Conservation (phyloP, 2,888 invertebrate species). For the Apamea sordens region DNA sequence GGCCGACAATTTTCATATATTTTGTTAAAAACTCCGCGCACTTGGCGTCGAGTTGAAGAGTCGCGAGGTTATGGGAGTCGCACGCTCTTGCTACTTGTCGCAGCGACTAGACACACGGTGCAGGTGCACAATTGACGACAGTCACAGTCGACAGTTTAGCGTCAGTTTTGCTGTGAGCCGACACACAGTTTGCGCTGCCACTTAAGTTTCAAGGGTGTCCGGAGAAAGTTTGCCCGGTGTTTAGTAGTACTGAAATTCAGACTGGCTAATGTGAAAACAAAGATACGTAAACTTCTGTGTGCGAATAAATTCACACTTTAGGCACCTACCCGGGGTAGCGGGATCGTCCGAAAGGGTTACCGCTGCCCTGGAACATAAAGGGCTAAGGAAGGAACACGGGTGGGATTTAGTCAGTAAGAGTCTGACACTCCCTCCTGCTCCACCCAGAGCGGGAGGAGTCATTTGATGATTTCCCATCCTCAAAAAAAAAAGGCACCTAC, state of each 20-base stretch:
- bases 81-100: background rate
- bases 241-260: background rate
- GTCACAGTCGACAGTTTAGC: too few relatives aligned
- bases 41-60: background rate
- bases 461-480: too few relatives aligned
- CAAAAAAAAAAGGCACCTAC: background rate
- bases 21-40: too few relatives aligned
- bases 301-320: background rate
- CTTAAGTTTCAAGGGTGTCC: background rate
- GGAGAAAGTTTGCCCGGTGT: background rate
- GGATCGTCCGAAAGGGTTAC: too few relatives aligned
- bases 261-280: background rate
- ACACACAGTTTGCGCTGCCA: background rate
- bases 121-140: background rate
- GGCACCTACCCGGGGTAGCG: background rate
- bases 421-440: too few relatives aligned
- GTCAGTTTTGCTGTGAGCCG: background rate
- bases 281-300: background rate
- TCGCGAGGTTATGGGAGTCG: background rate
- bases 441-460: too few relatives aligned
- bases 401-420: too few relatives aligned
- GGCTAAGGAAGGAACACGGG: too few relatives aligned
- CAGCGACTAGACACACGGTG: too few relatives aligned
- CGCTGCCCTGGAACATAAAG: too few relatives aligned
- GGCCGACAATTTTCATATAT: background rate